Base-by-base conservation (phyloP, 2,888 invertebrate species). In the Caenorhabditis sp. region DNA sequence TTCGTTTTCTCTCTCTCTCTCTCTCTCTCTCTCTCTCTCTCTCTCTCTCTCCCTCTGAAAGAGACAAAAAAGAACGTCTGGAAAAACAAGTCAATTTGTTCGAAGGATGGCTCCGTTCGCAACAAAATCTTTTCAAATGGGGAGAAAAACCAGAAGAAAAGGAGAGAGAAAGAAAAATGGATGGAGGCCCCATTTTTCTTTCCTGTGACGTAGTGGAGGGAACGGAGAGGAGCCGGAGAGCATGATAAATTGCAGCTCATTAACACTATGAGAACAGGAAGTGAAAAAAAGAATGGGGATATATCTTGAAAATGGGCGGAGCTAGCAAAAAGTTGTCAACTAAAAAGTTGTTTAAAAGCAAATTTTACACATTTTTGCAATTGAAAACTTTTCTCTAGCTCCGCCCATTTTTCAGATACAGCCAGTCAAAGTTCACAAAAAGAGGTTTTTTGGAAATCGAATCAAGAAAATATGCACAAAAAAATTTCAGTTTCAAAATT, bases 81-180 rank as follows among this genome's bases (percentile, higher is more conserved):
- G 64, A 66, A 66, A 66, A 66, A 66, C 64, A 66, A 66, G 64
- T 66, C 64, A 66, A 47, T 66, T 66, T 31, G 64, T 66, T 47
- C 64, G 19, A 19, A n/a, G 47, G 47, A 10, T n/a, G 47, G 19
- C 49, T 66, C 64, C 49, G 22, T 41, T 66, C 64, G 64, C 64
- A 66, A 66, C 64, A 66, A 47, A 19, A 47, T 47, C 19, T 47
- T 47, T 47, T 47, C 63, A 63, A 44, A 44, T 44, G 35, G 63
- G n/a, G 61, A 38, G 35, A 44, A n/a, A 24, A 26, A 28, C 44
- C 64, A 44, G 26, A 16, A 41, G 7, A 38, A 63, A 26, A 24
- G 22, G 26, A 22, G 19, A 47, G 10, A 19, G 19, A 47, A 16
- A 47, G 47, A 47, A 47, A 47, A 19, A 19, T 7, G 19, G 19